Evolutionary conservation across 2,888 invertebrate genomes (phyloP).

Genomic region (Halictus quadricinctus): DNA sequence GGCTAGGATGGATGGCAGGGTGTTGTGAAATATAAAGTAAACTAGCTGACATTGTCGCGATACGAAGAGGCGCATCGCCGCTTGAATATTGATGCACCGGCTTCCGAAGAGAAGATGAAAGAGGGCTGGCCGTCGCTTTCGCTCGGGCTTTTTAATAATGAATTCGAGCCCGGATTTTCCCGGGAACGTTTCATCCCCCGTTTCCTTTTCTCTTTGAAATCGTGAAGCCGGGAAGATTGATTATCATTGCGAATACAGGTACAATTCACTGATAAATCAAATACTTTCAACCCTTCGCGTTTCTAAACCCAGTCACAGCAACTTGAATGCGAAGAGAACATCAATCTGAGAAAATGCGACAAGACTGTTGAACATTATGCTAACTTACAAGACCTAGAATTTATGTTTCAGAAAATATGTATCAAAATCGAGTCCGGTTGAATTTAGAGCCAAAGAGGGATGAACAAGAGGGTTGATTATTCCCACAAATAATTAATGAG

Average conservation of each 20-base stretch:
- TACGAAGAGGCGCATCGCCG: conserved; percentile 65
- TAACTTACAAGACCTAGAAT: not conserved
- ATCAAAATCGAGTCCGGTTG: not conserved
- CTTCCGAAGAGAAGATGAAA: conserved; percentile 51
- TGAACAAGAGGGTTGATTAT: not conserved
- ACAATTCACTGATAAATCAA: not conserved
- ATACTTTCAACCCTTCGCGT: not conserved
- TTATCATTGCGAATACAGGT: not conserved
- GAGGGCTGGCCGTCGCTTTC: conserved; percentile 9
- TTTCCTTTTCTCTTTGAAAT: conserved; percentile 19
- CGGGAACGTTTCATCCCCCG: not conserved
- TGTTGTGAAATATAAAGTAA: conserved; percentile 77
- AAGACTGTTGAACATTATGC: not conserved
- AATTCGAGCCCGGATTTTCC: conserved; percentile 55
- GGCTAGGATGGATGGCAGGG: conserved; percentile 65
- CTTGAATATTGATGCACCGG: conserved; percentile 73
- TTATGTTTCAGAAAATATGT: not conserved
- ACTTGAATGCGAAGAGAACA: not conserved
- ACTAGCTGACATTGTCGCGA: conserved; percentile 72
- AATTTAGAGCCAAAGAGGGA: not conserved
- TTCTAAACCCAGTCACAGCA: not conserved
- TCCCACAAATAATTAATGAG: not conserved
- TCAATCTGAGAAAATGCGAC: not conserved
- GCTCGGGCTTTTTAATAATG: conserved; percentile 57
- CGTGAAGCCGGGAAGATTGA: conserved; percentile 22